Percentiles rank a stretch among this genome's conserved stretches.
Evolutionary conservation across 2,888 invertebrate genomes (phyloP).

Genomic region (Drosophila ochracea): DNA sequence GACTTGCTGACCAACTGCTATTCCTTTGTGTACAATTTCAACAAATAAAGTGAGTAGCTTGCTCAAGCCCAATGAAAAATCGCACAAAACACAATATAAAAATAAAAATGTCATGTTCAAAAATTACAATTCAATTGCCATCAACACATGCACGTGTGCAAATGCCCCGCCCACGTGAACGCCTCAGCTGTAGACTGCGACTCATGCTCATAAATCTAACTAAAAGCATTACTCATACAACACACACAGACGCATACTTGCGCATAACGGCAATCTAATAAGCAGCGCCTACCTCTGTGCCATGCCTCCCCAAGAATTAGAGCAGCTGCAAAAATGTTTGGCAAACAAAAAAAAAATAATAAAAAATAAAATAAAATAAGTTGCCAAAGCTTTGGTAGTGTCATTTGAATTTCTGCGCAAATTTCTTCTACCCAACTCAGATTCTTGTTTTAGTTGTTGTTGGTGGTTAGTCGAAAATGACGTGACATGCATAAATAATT

Average conservation of each 20-base stretch:
- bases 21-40: constrained; percentile 6
- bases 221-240: constrained; percentile 40
- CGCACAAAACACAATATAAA: constrained; percentile 8
- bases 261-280: constrained; percentile 56
- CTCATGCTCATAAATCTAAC: constrained; percentile 51
- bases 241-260: constrained; percentile 1
- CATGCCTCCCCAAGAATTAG: constrained; percentile 28
- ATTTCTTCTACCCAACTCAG: constrained; percentile 38
- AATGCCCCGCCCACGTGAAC: background rate
- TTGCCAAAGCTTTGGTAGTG: constrained; percentile 58
- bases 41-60: constrained; percentile 25
- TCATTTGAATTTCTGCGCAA: constrained; percentile 72
- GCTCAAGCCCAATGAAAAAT: constrained; percentile 40
- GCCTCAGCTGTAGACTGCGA: constrained; percentile 15
- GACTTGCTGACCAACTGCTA: constrained; percentile 47
- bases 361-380: constrained; percentile 25
- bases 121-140: constrained; percentile 73
- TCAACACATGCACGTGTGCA: constrained; percentile 46
- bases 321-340: constrained; percentile 41
- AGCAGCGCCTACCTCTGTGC: constrained; percentile 47
- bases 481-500: constrained; percentile 82
- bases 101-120: constrained; percentile 49
- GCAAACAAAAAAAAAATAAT: background rate
- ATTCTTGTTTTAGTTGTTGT: constrained; percentile 41
- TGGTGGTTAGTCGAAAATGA: constrained; percentile 69